Evolutionary conservation across 2,888 invertebrate species (phyloP), one percentile per base, ranked within the genome.

Genomic region (Drosophila algonquin): DNA sequence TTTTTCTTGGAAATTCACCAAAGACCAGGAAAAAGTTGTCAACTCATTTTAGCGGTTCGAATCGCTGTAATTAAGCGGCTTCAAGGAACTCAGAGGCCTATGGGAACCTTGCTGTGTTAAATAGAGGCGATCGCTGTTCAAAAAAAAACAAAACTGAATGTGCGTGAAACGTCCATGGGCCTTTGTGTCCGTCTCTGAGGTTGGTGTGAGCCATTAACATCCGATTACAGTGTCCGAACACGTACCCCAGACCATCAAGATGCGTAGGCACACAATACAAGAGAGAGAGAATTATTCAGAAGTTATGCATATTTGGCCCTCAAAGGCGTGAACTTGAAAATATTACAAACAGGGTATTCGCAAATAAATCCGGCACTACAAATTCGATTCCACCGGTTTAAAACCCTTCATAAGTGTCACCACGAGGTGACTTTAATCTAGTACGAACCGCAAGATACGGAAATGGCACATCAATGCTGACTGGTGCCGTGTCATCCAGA

Each of bases 21-120:
- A 7, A 21, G 44, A 18, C 44, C 55, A n/a, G 3, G n/a, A 18
- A 10, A 68, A 79, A 65, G 35, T 51, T 87, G 88, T 82, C 82
- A 87, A 87, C 77, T 82, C 86, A 82, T 87, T 87, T 82, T 32
- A 30, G 63, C 71, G 80, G 59, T 32, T 60, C 50, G 64, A 79
- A 68, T 68, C 63, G 54, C 58, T 74, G 72, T 77, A 76, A 80
- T 81, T 77, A 79, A 69, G 54, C 53, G 45, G 52, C 48, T 54
- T 80, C 88, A 83, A 87, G 82, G 80, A 87, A 73, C 69, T 68
- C 59, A 40, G 18, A 59, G 54, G 55, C 69, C 40, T 27, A 24
- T 69, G 32, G 35, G 9, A 21, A 14, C 57, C 55, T 30, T 48
- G 46, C 48, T 54, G 44, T 58, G 45, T 35, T 52, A 32, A 55